Conservation (phyloP, 1,140 invertebrate species). For the Pseudobourletiella spinata region DNA sequence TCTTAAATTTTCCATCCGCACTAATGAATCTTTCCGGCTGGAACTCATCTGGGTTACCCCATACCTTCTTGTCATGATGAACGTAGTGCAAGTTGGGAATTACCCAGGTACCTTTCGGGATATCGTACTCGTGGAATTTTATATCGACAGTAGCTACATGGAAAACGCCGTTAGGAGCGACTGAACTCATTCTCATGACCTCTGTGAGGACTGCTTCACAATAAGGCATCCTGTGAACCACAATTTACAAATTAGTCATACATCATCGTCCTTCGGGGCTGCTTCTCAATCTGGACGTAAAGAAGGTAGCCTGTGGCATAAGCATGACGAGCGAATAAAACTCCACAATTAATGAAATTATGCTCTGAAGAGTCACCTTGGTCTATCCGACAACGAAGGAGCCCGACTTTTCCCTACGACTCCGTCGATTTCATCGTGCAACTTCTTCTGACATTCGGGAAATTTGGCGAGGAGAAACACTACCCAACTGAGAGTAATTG, state of each 20-base stretch:
- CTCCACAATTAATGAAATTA: too few relatives aligned
- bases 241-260: too few relatives aligned
- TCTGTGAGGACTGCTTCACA: constrained; percentile 16
- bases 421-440: constrained; percentile 42
- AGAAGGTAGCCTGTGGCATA: too few relatives aligned
- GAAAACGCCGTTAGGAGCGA: constrained; percentile 5
- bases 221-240: constrained; percentile 19
- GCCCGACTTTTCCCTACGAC: constrained; percentile 38
- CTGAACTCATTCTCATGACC: constrained; percentile 14
- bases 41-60: not conserved
- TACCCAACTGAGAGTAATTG: constrained; percentile 42
- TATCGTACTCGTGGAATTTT: constrained; percentile 16
- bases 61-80: not conserved
- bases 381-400: constrained; percentile 24
- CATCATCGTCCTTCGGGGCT: too few relatives aligned
- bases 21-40: constrained; percentile 10
- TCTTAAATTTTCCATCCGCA: not conserved
- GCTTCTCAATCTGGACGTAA: too few relatives aligned
- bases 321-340: too few relatives aligned
- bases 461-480: constrained; percentile 41
- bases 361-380: too few relatives aligned
- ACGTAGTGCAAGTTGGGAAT: not conserved
- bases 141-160: constrained; percentile 15
- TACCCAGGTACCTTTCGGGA: constrained; percentile 25
- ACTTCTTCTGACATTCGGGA: constrained; percentile 40